These are phyloP conservation scores for Oedothorax gibbosus DNA, from an alignment of 1,140 invertebrate genomes.

Conservation along the genomic window DNA sequence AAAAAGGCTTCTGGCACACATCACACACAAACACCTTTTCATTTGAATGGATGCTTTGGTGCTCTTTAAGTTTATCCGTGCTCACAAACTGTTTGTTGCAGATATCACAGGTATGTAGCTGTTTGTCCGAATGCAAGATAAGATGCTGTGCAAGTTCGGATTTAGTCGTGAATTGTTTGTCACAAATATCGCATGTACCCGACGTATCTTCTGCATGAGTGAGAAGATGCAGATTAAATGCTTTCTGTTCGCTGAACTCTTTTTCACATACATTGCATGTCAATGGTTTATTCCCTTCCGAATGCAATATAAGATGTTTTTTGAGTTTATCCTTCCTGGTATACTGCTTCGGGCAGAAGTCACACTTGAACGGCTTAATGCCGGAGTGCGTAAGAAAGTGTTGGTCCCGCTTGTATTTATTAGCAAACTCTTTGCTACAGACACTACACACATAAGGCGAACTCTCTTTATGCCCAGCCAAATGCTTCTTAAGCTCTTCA, in stretches of 20 bases:
- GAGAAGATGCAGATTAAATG: not conserved
- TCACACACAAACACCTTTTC: slow-evolving; percentile 69
- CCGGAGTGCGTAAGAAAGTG: slow-evolving; percentile 72
- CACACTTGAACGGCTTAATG: slow-evolving; percentile 74
- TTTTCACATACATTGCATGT: not conserved
- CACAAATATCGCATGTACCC: not conserved
- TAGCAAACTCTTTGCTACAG: slow-evolving; percentile 74
- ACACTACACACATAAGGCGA: slow-evolving; percentile 70
- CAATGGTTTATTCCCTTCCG: not conserved
- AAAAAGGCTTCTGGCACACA: slow-evolving; percentile 73
- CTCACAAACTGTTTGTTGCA: not conserved
- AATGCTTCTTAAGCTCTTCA: not conserved
- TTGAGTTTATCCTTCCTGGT: not conserved
- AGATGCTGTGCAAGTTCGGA: not conserved
- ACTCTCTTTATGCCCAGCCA: slow-evolving; percentile 69
- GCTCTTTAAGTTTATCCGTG: not conserved
- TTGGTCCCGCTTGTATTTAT: slow-evolving; percentile 70
- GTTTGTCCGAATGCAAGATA: not conserved
- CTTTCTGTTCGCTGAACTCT: not conserved
- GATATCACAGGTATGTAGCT: not conserved
- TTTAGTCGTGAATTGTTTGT: not conserved
- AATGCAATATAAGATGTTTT: not conserved
- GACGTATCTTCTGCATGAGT: slow-evolving; percentile 1
- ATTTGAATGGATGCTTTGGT: not conserved
- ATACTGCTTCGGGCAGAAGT: slow-evolving; percentile 24